phyloP scores from a whole-genome alignment of 2,888 invertebrate species.

The Idaea dimidiata region DNA sequence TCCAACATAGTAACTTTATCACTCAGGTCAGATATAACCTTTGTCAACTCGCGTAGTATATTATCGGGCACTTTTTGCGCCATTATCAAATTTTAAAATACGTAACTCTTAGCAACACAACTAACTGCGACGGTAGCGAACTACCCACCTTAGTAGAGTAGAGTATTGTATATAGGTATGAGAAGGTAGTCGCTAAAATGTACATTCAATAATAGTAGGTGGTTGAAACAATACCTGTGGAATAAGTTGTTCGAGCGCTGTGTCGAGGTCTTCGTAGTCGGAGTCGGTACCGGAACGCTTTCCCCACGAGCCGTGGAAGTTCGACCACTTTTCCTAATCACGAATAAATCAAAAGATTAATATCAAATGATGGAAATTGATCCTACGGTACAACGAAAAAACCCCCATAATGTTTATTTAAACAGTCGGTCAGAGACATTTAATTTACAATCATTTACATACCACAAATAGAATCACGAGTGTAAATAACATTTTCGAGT shows the following conservation, averaged over 20 bases:
- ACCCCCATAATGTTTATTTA: neutral
- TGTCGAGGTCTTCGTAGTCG: conserved; percentile 68
- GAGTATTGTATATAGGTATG: too few relatives aligned
- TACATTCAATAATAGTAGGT: neutral
- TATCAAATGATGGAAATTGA: neutral
- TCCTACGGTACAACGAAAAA: too few relatives aligned
- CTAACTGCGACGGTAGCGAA: too few relatives aligned
- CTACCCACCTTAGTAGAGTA: too few relatives aligned
- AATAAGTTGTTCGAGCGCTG: conserved; percentile 54
- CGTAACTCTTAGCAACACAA: too few relatives aligned
- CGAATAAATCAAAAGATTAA: neutral
- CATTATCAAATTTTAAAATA: too few relatives aligned
- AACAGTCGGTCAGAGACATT: neutral
- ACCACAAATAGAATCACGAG: neutral
- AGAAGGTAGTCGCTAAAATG: neutral
- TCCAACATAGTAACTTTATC: too few relatives aligned
- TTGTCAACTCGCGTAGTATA: too few relatives aligned
- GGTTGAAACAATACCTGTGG: conserved; percentile 48
- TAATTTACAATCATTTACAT: neutral
- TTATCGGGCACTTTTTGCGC: too few relatives aligned
- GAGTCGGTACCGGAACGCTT: conserved; percentile 75
- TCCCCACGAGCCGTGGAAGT: conserved; percentile 86
- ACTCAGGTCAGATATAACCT: too few relatives aligned
- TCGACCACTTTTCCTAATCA: conserved; percentile 83
- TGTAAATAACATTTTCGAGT: conserved; percentile 6